A percentile compares a stretch with the other conserved stretches of the same genome.
phyloP scores from a whole-genome alignment of 2,113 vertebrate genomes.

The Nesogale talazaci region DNA sequence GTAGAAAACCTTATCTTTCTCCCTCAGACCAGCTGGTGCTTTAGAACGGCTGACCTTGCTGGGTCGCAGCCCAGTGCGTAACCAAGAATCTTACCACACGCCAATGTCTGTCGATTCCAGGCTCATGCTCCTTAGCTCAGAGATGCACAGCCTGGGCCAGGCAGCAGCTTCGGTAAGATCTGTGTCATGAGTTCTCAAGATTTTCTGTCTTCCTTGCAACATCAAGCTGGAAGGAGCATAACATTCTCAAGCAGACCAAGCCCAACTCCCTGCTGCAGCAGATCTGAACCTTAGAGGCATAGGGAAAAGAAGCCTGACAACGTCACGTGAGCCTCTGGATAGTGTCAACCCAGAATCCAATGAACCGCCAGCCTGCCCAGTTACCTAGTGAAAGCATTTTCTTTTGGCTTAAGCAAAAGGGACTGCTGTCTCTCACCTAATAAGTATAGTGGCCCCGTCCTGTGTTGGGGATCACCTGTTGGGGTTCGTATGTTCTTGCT shows the following conservation, averaged over 20 bases:
- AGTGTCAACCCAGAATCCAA: conserved; percentile 3
- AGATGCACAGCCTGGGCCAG: background rate
- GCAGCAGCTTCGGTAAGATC: background rate
- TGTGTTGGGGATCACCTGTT: conserved; percentile 14
- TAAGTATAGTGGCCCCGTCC: conserved; percentile 15
- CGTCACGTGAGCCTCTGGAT: background rate
- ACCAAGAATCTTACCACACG: too few species aligned
- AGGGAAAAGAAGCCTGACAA: background rate
- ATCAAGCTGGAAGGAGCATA: conserved; percentile 11
- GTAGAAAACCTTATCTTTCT: too few species aligned
- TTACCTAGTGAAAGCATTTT: background rate
- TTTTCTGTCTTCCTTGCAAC: background rate
- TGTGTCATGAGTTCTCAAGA: background rate
- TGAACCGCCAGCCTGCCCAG: background rate
- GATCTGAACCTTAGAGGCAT: background rate
- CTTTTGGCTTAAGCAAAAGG: background rate
- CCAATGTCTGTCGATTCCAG: background rate
- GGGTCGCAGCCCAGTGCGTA: too few species aligned
- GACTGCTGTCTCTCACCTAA: conserved; percentile 44
- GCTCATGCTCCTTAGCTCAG: background rate
- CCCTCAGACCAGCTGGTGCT: too few species aligned
- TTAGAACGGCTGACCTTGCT: too few species aligned
- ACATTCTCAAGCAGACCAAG: conserved; percentile 6
- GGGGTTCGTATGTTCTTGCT: background rate
- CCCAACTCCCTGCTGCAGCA: background rate